Percentiles rank a stretch among this genome's conserved stretches.
Conservation (phyloP, 2,888 invertebrate species). For the Patella caerulea region DNA sequence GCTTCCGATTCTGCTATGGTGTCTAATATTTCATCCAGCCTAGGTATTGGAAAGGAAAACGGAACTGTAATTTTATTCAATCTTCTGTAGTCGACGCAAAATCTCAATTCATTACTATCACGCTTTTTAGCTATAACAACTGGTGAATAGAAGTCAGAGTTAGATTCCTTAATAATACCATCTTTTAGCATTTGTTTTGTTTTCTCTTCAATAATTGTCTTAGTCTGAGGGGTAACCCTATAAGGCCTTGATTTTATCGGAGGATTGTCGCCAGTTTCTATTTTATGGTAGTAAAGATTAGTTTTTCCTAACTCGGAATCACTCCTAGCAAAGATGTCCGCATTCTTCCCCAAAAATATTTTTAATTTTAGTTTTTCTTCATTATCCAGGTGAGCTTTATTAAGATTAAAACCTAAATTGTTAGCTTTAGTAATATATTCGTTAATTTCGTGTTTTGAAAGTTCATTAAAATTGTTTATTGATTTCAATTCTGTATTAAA, state of each 20-base stretch:
- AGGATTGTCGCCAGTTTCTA: constrained; percentile 35
- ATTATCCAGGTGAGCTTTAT: constrained; percentile 11
- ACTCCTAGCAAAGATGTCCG: constrained; percentile 25
- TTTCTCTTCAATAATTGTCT: constrained; percentile 29
- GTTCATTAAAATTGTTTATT: no score
- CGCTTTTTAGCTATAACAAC: constrained; percentile 38
- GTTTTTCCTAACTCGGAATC: constrained; percentile 33
- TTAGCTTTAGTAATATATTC: background rate
- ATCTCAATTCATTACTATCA: constrained; percentile 33
- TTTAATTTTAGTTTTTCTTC: constrained; percentile 11
- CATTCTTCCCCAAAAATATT: background rate
- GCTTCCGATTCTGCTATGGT: constrained; percentile 32
- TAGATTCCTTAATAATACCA: constrained; percentile 13
- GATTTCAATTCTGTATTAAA: no score
- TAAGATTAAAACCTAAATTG: constrained; percentile 21
- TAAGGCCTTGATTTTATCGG: constrained; percentile 31
- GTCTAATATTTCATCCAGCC: constrained; percentile 36
- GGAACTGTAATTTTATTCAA: constrained; percentile 38
- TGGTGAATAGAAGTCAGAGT: constrained; percentile 32
- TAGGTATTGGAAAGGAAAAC: constrained; percentile 33
- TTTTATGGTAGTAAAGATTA: constrained; percentile 31
- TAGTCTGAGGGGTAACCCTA: constrained; percentile 27
- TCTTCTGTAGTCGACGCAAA: no score
- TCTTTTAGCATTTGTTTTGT: constrained; percentile 35
- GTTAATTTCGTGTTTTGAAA: no score